Percentiles rank a stretch among this genome's conserved stretches.
Evolutionary conservation across 1,140 invertebrate genomes (phyloP).

Genomic region (Hirudo medicinalis): DNA sequence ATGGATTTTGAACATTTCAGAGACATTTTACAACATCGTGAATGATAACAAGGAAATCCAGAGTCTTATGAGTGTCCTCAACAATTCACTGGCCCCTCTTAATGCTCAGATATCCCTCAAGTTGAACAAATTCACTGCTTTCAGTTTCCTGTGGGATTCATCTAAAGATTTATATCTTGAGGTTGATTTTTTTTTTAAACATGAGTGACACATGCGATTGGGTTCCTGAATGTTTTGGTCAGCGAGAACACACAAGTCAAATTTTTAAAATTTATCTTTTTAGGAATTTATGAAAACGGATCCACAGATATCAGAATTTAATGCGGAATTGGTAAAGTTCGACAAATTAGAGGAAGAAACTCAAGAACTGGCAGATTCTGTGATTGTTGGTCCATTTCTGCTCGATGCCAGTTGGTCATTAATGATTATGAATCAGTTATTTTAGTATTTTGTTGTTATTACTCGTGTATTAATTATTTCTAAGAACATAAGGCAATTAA

Average conservation of each 20-base stretch:
- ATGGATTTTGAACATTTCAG: neutral
- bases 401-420: slow-evolving; percentile 61
- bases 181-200: slow-evolving; percentile 18
- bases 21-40: slow-evolving; percentile 10
- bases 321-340: slow-evolving; percentile 48
- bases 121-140: slow-evolving; percentile 30
- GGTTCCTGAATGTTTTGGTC: neutral
- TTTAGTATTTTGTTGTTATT: too few relatives aligned
- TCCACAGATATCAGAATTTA: slow-evolving; percentile 62
- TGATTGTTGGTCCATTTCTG: slow-evolving; percentile 34
- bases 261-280: too few relatives aligned
- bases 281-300: slow-evolving; percentile 59
- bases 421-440: slow-evolving; percentile 45
- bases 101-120: neutral
- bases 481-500: too few relatives aligned
- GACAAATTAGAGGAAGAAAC: slow-evolving; percentile 31
- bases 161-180: slow-evolving; percentile 30
- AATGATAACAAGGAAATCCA: slow-evolving; percentile 8
- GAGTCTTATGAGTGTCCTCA: neutral
- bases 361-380: slow-evolving; percentile 27
- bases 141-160: slow-evolving; percentile 35
- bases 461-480: too few relatives aligned
- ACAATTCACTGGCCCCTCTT: neutral
- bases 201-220: neutral
- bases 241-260: too few relatives aligned